Evolutionary conservation across 2,888 invertebrate species (phyloP).

Genomic region (Dysmachus trigonus): DNA sequence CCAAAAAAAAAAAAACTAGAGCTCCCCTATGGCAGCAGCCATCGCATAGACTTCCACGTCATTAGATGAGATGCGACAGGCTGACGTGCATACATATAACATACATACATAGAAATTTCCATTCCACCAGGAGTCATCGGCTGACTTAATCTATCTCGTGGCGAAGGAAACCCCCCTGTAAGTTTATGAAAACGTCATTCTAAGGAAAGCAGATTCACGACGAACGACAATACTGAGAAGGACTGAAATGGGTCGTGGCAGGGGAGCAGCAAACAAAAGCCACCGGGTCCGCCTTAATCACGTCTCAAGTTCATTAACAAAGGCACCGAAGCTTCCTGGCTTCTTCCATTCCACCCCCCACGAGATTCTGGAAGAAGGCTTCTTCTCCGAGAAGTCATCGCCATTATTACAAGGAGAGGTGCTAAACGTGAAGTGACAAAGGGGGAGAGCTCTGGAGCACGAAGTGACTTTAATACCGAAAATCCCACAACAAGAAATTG

Average conservation of each 20-base stretch:
- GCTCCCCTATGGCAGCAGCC: background rate
- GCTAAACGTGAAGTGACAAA: background rate
- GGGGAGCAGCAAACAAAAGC: background rate
- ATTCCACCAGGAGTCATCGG: background rate
- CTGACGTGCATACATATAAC: background rate
- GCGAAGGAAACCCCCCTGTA: background rate
- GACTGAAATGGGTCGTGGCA: background rate
- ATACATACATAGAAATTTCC: background rate
- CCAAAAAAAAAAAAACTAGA: background rate
- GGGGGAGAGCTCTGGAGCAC: background rate
- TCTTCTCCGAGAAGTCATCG: constrained; percentile 33
- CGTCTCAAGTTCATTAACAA: constrained; percentile 48
- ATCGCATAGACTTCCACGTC: background rate
- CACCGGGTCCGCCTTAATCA: constrained; percentile 32
- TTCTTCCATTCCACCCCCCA: background rate
- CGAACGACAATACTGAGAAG: background rate
- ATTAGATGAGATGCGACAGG: background rate
- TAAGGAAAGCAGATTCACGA: background rate
- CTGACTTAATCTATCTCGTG: background rate
- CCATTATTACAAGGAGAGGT: background rate
- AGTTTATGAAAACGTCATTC: constrained; percentile 1
- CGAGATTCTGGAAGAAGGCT: background rate
- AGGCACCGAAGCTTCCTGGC: background rate
- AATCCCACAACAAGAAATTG: constrained; percentile 7
- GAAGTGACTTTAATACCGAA: background rate